phyloP scores from a whole-genome alignment of 2,888 invertebrate species.

The Cheilosia grossa region DNA sequence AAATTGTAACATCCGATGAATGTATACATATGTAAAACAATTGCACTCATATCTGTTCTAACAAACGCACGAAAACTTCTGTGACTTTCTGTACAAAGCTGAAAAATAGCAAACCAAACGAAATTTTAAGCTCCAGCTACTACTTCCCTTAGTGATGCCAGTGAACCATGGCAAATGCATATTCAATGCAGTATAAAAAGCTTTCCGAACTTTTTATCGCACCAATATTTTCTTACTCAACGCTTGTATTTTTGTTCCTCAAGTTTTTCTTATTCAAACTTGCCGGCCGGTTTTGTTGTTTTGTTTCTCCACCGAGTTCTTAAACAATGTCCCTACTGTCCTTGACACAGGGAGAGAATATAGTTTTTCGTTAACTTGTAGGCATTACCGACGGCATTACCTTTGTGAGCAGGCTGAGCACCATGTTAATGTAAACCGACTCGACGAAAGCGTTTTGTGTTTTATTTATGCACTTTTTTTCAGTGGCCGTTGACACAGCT shows the following conservation, averaged over 20 bases:
- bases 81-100: conserved; percentile 4
- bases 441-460: conserved; percentile 63
- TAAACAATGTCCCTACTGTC: not conserved
- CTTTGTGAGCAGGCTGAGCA: no score
- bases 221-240: conserved; percentile 23
- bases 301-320: conserved; percentile 36
- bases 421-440: conserved; percentile 9
- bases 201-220: conserved; percentile 33
- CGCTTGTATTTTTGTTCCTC: not conserved
- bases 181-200: conserved; percentile 49
- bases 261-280: conserved; percentile 12
- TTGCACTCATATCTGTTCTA: no score
- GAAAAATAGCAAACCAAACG: not conserved
- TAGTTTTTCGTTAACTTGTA: conserved; percentile 30
- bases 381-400: no score
- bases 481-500: conserved; percentile 51
- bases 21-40: no score
- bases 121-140: conserved; percentile 30
- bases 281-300: conserved; percentile 65
- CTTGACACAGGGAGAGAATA: conserved; percentile 40
- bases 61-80: not conserved
- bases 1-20: no score
- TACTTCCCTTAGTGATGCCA: not conserved
- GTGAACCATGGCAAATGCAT: conserved; percentile 35
- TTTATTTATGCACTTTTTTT: conserved; percentile 26